phyloP scores from a whole-genome alignment of 64 coral and sea anemone genomes.

The Exaiptasia diaphana region DNA sequence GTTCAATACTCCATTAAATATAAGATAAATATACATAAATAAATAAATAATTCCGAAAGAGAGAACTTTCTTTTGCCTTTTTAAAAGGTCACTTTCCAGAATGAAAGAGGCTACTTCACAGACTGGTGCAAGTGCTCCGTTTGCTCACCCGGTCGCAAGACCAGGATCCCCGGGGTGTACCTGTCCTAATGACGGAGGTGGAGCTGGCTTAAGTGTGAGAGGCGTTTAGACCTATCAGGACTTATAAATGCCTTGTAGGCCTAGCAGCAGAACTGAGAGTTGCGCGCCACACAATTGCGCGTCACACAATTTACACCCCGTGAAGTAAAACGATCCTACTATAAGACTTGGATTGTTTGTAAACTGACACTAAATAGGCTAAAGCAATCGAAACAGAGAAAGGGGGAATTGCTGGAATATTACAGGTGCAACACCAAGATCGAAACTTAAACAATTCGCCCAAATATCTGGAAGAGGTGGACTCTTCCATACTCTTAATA shows the following conservation, averaged over 20 bases:
- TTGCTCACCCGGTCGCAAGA: background rate
- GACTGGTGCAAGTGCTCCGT: background rate
- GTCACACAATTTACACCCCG: too few species aligned
- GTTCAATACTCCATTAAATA: background rate
- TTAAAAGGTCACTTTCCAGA: background rate
- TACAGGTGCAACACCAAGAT: too few species aligned
- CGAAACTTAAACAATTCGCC: too few species aligned
- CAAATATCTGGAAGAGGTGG: too few species aligned
- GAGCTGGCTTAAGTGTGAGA: conserved; percentile 30
- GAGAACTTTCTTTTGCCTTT: background rate
- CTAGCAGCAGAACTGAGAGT: background rate
- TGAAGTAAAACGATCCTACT: too few species aligned
- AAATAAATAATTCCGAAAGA: too few species aligned
- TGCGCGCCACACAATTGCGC: conserved; percentile 3
- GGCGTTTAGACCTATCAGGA: conserved; percentile 19
- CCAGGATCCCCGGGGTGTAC: conserved; percentile 24
- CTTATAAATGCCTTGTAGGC: background rate
- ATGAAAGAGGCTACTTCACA: background rate
- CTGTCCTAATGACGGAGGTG: conserved; percentile 37
- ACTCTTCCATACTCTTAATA: too few species aligned
- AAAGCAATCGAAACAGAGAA: too few species aligned
- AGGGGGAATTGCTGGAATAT: too few species aligned
- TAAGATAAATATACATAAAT: background rate
- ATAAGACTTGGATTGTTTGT: too few species aligned
- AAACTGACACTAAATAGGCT: too few species aligned